phyloP scores from a whole-genome alignment of 2,113 vertebrate species.

The Mirounga angustirostris region DNA sequence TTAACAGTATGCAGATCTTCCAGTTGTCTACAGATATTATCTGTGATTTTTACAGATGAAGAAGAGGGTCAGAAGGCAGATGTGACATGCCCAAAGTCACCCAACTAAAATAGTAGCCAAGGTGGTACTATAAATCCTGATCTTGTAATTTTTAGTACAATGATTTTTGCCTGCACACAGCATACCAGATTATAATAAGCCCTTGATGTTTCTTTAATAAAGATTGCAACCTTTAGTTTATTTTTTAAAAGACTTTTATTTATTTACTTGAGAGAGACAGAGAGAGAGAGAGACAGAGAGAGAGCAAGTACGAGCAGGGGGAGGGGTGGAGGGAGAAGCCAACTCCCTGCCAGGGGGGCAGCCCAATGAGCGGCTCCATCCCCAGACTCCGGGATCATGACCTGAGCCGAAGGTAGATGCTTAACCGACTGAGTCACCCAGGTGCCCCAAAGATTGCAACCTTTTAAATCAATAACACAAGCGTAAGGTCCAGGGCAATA shows the following conservation, averaged over 20 bases:
- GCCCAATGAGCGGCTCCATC: no score
- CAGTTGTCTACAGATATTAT: background rate
- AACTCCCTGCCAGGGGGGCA: no score
- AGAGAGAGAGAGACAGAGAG: background rate
- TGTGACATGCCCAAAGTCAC: background rate
- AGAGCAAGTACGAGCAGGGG: no score
- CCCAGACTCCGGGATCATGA: no score
- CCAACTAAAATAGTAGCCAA: background rate
- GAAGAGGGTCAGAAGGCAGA: background rate
- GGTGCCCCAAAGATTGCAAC: background rate
- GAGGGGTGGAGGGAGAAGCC: no score
- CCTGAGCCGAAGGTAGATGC: background rate
- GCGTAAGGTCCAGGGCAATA: background rate
- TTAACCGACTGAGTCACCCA: background rate
- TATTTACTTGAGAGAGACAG: background rate
- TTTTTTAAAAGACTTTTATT: background rate
- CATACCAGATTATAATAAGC: background rate
- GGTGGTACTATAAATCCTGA: background rate
- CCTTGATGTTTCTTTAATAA: slow-evolving; percentile 3
- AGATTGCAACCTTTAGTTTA: background rate
- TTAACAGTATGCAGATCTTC: background rate
- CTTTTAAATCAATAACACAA: background rate
- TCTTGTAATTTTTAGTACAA: background rate
- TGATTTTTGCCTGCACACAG: background rate
- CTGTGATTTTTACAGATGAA: slow-evolving; percentile 11